phyloP scores from a whole-genome alignment of 2,113 vertebrate genomes.

The Rhabdomys dilectus region DNA sequence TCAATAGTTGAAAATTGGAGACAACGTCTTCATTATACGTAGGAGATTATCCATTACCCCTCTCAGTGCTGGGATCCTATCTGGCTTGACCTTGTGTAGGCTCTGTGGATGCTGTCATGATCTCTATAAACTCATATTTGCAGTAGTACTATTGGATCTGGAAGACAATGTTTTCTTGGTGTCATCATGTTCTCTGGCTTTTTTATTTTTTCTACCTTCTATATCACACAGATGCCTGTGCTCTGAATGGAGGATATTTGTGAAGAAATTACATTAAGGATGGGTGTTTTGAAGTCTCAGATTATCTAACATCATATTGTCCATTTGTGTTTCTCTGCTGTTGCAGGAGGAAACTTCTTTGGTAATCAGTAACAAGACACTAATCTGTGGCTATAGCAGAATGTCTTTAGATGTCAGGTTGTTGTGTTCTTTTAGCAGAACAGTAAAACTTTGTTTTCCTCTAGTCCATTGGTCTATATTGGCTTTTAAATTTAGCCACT shows the following conservation, averaged over 20 bases:
- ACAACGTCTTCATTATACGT: neutral
- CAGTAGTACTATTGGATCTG: neutral
- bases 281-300: neutral
- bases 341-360: neutral
- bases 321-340: neutral
- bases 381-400: neutral
- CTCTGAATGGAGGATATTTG: neutral
- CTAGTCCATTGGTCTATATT: neutral
- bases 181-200: neutral
- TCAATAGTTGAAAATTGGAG: neutral
- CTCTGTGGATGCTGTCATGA: neutral
- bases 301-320: neutral
- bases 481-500: neutral
- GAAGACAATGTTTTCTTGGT: neutral
- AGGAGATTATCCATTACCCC: neutral
- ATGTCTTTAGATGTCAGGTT: neutral
- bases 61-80: neutral
- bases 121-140: neutral
- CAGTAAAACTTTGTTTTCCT: neutral
- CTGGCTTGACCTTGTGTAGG: neutral
- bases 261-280: neutral
- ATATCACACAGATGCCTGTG: neutral
- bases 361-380: neutral
- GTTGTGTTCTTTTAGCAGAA: neutral
- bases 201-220: neutral